Base-by-base conservation (phyloP, 1,140 invertebrate species). In the Phthorimaea operculella region DNA sequence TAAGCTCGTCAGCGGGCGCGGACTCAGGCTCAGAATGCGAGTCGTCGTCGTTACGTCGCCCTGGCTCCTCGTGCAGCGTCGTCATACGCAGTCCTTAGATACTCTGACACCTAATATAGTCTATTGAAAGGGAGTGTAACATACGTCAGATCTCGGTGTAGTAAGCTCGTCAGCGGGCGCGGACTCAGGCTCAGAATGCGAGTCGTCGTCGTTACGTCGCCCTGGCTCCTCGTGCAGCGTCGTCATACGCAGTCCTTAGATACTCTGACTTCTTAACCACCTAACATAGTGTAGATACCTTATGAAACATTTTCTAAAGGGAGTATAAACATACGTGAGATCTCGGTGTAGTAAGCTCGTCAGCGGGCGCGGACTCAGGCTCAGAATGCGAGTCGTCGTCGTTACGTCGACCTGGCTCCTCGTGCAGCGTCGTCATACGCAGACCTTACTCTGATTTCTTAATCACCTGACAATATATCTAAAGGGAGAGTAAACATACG, bases 351-450 rank as follows among this genome's bases (percentile, higher is more conserved):
- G 68, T 68, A 1, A 79, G 59, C 10, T 79, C 77, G 53, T 81
- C 78, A 10, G 59, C 48, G 7, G 79, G 76, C 14, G 73, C 76
- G 1, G 74, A 79, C 56, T 86, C 83, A 0, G 85, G 83, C 55
- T 86, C 85, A 4, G 85, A 87, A 54, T 86, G 85, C 0, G 85
- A 85, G 57, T 87, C 85, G 2, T 87, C 85, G 28, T 79, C 77
- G 57, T 76, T 80, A 6, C 74, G 59, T 10, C 88, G 66, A 56
- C 76, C 80, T 0, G 91, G 90, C 76, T 97, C 95, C 83, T 97
- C 96, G 67, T 96, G 92, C 39, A 98, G 83, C 4, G 96, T 97
- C 21, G 93, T 95, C 95, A 98, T 96, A 42, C 95, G 90, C 21
- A 28, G 21, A 28, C 21, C 6, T 28, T 6, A 28, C 6, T 28